phyloP scores from a whole-genome alignment of 2,888 invertebrate genomes.

The Archips xylosteana region DNA sequence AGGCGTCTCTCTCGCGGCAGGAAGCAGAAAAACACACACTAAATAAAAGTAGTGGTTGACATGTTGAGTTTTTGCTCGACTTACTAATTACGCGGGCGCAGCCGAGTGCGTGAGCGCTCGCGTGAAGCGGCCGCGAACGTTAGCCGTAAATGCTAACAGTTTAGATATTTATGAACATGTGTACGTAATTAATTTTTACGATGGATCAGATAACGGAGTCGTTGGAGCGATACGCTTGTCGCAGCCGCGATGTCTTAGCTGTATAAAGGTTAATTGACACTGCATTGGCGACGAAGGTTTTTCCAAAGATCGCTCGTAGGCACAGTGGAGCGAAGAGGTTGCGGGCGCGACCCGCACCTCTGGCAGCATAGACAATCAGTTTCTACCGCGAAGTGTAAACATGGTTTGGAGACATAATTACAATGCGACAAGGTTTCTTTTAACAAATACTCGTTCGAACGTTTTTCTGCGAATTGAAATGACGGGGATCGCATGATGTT shows the following conservation, averaged over 20 bases:
- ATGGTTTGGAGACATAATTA: constrained; percentile 58
- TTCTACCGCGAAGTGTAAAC: constrained; percentile 59
- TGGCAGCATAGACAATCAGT: constrained; percentile 47
- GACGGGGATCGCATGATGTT: background rate
- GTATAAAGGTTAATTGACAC: constrained; percentile 71
- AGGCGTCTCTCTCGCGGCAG: constrained; percentile 78
- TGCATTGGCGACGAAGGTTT: constrained; percentile 65
- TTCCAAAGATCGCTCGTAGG: constrained; percentile 51
- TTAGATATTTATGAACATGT: constrained; percentile 84
- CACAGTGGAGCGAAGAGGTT: constrained; percentile 48
- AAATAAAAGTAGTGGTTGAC: constrained; percentile 81
- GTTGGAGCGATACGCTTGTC: constrained; percentile 79
- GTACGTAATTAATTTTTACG: constrained; percentile 85
- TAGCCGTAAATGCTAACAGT: constrained; percentile 78
- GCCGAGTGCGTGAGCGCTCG: constrained; percentile 55
- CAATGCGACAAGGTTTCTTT: constrained; percentile 45
- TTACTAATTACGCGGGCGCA: constrained; percentile 51
- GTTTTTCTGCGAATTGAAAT: constrained; percentile 4
- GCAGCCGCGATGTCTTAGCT: constrained; percentile 64
- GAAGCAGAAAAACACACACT: constrained; percentile 81
- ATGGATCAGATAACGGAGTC: constrained; percentile 80
- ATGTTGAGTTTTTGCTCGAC: constrained; percentile 73
- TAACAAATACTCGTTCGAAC: background rate
- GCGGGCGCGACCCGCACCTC: constrained; percentile 52
- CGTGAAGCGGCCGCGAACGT: constrained; percentile 69